Evolutionary conservation across 2,113 vertebrate genomes (phyloP), one percentile per base, ranked within the genome.

Genomic region (Otus sunia): DNA sequence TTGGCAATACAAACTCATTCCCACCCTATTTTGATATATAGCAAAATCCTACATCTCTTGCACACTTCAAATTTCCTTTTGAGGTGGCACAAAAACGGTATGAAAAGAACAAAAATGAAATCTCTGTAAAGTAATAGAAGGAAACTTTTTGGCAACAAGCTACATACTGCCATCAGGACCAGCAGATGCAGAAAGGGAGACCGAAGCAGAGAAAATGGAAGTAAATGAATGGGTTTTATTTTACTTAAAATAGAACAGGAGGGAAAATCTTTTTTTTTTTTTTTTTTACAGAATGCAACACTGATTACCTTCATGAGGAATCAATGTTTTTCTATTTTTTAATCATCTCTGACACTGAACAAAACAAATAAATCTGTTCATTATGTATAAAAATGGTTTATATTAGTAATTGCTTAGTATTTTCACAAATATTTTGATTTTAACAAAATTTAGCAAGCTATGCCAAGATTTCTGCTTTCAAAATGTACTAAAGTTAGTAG

Each of bases 331-430:
- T 77, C 58, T 76, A 47, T 69, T 90, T 95, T 96, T 86, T 52
- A 76, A 39, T 90, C 2, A 83, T 94, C 81, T 90, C 53, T 88
- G 89, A 88, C 52, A 86, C n/a, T 30, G 47, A 77, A 80, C 18
- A 92, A 95, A 95, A 91, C 75, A 77, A 96, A 97, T 91, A 96
- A 90, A 93, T 96, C 88, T 95, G 94, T 91, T 96, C 60, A 68
- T 81, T 88, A 84, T 49, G 34, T 56, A 68, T 6, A 86, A 58
- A 88, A 92, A 15, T 18, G 4, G 5, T 63, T 86, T 79, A 83
- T 77, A 94, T 93, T 67, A 75, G 47, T 52, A 92, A 72, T 10
- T 60, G 17, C 47, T 92, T 88, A 72, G 81, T 92, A 93, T 88
- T 93, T 86, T 88, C 43, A 55, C 45, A 94, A 96, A 96, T 96